A percentile compares a stretch with the other conserved stretches of the same genome.
Conservation (phyloP, 1,140 invertebrate genomes). For the Leptinotarsa texana region DNA sequence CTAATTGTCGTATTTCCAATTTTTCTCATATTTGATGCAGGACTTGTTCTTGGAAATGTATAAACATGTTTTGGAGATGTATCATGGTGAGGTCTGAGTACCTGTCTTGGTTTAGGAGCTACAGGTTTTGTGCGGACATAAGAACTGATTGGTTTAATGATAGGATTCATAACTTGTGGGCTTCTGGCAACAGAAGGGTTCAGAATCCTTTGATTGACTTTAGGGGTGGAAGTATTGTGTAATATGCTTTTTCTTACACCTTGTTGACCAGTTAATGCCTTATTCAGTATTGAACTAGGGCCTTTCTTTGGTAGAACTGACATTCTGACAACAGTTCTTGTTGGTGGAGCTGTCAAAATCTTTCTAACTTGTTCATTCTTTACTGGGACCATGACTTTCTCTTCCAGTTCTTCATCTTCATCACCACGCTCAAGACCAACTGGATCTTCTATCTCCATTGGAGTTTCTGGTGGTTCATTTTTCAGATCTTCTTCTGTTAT, state of each 20-base stretch:
- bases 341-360: slow-evolving; percentile 6
- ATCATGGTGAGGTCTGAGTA: not conserved
- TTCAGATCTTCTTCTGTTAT: slow-evolving; percentile 49
- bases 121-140: slow-evolving; percentile 33
- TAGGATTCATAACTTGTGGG: slow-evolving; percentile 12
- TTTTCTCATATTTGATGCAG: slow-evolving; percentile 28
- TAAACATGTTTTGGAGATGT: slow-evolving; percentile 34
- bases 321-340: slow-evolving; percentile 2
- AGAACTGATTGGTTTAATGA: not conserved
- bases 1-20: slow-evolving; percentile 43
- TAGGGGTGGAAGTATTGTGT: slow-evolving; percentile 26
- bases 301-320: not conserved
- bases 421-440: not conserved
- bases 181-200: slow-evolving; percentile 31
- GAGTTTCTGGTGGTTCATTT: slow-evolving; percentile 32
- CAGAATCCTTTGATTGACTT: slow-evolving; percentile 32
- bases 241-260: slow-evolving; percentile 13
- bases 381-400: slow-evolving; percentile 1
- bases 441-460: slow-evolving; percentile 20
- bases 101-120: slow-evolving; percentile 12
- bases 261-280: slow-evolving; percentile 34
- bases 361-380: slow-evolving; percentile 17
- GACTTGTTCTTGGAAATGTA: slow-evolving; percentile 26
- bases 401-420: not conserved
- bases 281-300: slow-evolving; percentile 44